Evolutionary conservation across 1,140 invertebrate species (phyloP), one percentile per base, ranked within the genome.

Genomic region (Trichomalopsis sarcophagae): DNA sequence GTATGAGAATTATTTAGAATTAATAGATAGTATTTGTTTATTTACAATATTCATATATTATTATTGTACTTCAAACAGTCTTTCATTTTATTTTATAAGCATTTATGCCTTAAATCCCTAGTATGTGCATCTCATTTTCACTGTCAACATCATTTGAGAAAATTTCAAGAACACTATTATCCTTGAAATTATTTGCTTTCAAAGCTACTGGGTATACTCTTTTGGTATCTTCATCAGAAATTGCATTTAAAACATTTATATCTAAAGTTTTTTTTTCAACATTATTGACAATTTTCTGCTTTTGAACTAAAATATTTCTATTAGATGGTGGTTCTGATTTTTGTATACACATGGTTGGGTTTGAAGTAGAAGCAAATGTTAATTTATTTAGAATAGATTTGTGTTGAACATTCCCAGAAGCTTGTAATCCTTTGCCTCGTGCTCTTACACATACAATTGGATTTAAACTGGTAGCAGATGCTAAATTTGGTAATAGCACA

Each of bases 191-290:
- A 83, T 30, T 75, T 76, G 13, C 6, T 66, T 76, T 83, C 62
- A 83, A 68, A 44, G 71, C 81, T 23, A 83, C 73, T 83, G 81
- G 81, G 66, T 47, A 83, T 62, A 82, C 23, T 73, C n/a, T 5
- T 10, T 33, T 14, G 44, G 21, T 79, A 55, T 27, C 50, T 33
- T 62, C 14, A 30, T 36, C 4, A 40, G 13, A 9, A 74, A n/a
- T 33, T n/a, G 0, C 21, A 9, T 36, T 74, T 74, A 40, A 36
- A 40, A n/a, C 10, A 76, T 47, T 44, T n/a, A 23, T 47, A 6
- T 62, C 4, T 62, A n/a, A 62, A 62, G 55, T n/a, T n/a, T n/a
- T 62, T 21, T 62, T 17, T 21, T 17, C 5, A 62, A 62, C 2
- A 62, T 21, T 21, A 62, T 21, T 21, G 17, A 3, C 5, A 62